These are phyloP conservation scores for Betta splendens DNA, from an alignment of 2,797 vertebrate species.

Conservation along the genomic window DNA sequence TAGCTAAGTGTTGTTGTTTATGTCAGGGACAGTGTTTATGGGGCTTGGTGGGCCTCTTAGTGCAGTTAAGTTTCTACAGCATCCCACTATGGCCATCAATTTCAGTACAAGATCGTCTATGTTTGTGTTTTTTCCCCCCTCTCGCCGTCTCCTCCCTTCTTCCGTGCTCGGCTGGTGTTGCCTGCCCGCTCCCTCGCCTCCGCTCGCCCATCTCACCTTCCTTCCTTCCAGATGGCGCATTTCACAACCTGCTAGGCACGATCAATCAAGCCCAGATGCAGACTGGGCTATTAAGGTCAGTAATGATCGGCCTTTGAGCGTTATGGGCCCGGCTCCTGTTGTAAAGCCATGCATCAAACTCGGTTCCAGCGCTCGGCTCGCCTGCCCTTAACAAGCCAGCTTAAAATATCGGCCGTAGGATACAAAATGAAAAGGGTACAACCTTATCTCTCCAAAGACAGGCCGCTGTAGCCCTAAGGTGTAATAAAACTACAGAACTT, in stretches of 20 bases:
- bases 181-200: constrained; percentile 73
- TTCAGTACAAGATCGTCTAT: constrained; percentile 70
- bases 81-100: constrained; percentile 84
- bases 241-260: constrained; percentile 87
- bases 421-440: constrained; percentile 95
- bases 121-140: constrained; percentile 48
- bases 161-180: constrained; percentile 82
- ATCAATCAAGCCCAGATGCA: constrained; percentile 84
- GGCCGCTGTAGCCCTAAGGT: constrained; percentile 89
- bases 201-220: constrained; percentile 77
- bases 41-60: constrained; percentile 84
- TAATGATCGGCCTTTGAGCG: constrained; percentile 84
- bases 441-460: constrained; percentile 96
- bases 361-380: constrained; percentile 80
- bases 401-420: constrained; percentile 93
- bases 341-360: constrained; percentile 79
- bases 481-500: constrained; percentile 94
- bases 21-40: constrained; percentile 84
- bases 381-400: constrained; percentile 83
- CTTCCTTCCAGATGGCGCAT: constrained; percentile 87
- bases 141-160: constrained; percentile 58
- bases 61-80: constrained; percentile 83
- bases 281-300: constrained; percentile 81
- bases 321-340: constrained; percentile 79
- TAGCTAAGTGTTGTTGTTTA: constrained; percentile 86